Evolutionary conservation across 2,113 vertebrate genomes (phyloP).

Genomic region (Sinosuthora webbiana): DNA sequence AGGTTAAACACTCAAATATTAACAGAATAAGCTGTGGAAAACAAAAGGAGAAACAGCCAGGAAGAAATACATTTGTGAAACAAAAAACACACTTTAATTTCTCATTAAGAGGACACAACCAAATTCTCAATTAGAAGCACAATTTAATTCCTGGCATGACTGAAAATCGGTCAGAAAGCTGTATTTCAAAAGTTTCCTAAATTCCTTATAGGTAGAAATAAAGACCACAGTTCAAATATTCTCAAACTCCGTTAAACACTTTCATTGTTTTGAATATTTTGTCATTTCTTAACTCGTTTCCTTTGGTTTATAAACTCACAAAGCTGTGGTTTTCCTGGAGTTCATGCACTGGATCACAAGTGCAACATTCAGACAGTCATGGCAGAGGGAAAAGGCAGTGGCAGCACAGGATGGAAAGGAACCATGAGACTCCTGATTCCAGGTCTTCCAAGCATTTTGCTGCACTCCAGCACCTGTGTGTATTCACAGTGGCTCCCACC

Average conservation of each 20-base stretch:
- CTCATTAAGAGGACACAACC: neutral
- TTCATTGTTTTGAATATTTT: neutral
- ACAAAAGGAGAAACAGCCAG: neutral
- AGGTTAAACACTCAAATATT: neutral
- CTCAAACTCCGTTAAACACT: neutral
- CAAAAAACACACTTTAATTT: neutral
- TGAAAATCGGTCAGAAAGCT: neutral
- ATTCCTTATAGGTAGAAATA: neutral
- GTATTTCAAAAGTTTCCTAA: neutral
- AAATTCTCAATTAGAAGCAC: neutral
- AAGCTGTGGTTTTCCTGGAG: neutral
- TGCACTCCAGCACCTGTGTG: neutral
- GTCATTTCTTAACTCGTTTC: neutral
- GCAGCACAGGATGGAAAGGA: neutral
- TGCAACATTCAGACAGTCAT: rapidly evolving
- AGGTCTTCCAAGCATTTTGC: neutral
- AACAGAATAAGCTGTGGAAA: neutral
- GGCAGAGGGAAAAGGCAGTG: neutral
- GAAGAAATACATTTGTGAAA: neutral
- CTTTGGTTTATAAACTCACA: neutral
- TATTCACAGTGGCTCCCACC: neutral
- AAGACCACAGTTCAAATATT: neutral
- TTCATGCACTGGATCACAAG: neutral
- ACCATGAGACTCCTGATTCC: neutral
- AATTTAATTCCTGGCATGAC: neutral